Conservation (phyloP, 2,113 vertebrate species). For the Chaenogobius annularis region DNA sequence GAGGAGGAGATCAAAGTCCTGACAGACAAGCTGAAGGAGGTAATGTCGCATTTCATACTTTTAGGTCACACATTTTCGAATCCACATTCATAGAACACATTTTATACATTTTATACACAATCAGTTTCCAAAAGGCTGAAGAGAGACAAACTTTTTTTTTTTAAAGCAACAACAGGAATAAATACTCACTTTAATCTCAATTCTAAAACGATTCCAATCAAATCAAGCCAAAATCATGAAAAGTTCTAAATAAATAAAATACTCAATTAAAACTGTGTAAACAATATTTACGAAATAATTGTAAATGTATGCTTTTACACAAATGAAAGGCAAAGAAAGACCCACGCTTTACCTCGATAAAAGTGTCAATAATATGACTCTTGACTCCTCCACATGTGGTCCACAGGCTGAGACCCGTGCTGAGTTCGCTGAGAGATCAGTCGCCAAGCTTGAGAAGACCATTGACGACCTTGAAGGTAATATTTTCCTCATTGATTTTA, state of each 20-base stretch:
- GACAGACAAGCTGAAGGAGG: slow-evolving; percentile 99
- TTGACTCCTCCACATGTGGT: background rate
- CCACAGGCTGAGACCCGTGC: slow-evolving; percentile 96
- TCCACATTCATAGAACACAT: too few species aligned
- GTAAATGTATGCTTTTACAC: background rate
- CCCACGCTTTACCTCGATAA: background rate
- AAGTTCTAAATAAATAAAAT: too few species aligned
- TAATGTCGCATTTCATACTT: slow-evolving; percentile 24
- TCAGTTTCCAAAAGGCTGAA: too few species aligned
- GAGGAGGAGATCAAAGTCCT: slow-evolving; percentile 99
- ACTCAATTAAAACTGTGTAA: background rate
- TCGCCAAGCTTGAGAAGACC: slow-evolving; percentile 99
- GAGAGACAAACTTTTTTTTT: too few species aligned
- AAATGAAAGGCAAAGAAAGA: background rate
- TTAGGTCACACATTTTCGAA: too few species aligned
- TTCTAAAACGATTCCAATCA: background rate
- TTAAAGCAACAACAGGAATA: too few species aligned
- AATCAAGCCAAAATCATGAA: background rate
- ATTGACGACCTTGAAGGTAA: slow-evolving; percentile 99
- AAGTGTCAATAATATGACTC: background rate
- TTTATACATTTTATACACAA: background rate
- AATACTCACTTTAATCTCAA: too few species aligned
- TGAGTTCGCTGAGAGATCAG: slow-evolving; percentile 98
- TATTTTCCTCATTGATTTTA: slow-evolving; percentile 35
- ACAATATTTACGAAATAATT: background rate